Evolutionary conservation across 1,140 invertebrate genomes (phyloP).

Genomic region (Lamellibrachia luymesi): DNA sequence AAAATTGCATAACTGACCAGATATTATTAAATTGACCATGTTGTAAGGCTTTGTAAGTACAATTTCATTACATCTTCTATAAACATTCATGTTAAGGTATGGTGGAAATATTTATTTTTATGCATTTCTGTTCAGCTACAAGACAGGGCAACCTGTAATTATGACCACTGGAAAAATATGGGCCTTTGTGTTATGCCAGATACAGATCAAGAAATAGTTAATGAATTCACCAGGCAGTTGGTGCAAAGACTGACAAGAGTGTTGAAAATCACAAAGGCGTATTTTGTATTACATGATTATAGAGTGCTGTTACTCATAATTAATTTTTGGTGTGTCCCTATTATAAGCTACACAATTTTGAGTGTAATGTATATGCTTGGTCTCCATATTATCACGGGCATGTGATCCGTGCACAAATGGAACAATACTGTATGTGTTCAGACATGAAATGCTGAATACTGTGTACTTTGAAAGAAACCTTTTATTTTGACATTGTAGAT

Average conservation of each 20-base stretch:
- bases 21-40: neutral
- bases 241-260: neutral
- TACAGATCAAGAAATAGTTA: neutral
- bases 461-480: neutral
- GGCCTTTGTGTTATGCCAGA: neutral
- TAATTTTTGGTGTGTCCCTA: neutral
- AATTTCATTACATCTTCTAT: neutral
- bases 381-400: neutral
- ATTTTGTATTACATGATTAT: neutral
- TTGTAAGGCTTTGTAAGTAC: neutral
- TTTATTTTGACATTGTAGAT: neutral
- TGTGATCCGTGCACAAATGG: neutral
- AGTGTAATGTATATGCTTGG: neutral
- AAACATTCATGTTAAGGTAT: neutral
- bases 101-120: neutral
- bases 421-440: neutral
- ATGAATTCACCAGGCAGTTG: neutral
- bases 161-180: neutral
- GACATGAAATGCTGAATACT: neutral
- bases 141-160: neutral
- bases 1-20: neutral
- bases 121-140: neutral
- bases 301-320: neutral
- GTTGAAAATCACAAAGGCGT: neutral
- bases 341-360: neutral